Evolutionary conservation across 2,797 vertebrate genomes (phyloP).

Genomic region (Sebastes steindachneri): DNA sequence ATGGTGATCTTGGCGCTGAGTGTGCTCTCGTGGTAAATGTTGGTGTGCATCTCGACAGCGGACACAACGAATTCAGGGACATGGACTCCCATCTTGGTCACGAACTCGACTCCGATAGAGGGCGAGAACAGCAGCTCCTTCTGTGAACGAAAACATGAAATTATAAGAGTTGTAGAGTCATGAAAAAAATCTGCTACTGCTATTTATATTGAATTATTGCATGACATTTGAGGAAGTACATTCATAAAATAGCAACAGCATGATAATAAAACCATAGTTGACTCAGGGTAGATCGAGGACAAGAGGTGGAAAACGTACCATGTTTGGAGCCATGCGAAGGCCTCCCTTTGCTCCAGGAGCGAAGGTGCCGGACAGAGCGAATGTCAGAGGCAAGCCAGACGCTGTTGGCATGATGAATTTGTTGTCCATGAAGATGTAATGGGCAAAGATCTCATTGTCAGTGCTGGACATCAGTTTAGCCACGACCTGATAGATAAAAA

Average conservation of each 20-base stretch:
- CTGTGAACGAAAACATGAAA: conserved; percentile 52
- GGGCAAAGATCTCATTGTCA: conserved; percentile 87
- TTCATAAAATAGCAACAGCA: background rate
- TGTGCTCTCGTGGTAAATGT: conserved; percentile 90
- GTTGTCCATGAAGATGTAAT: conserved; percentile 98
- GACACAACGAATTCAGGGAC: conserved; percentile 88
- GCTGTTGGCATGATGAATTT: conserved; percentile 90
- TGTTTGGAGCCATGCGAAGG: conserved; percentile 69
- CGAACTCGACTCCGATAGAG: conserved; percentile 88
- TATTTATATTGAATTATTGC: background rate
- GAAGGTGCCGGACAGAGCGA: conserved; percentile 88
- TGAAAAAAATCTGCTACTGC: background rate
- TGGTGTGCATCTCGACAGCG: conserved; percentile 88
- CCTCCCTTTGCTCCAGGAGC: conserved; percentile 88
- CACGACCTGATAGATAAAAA: conserved; percentile 75
- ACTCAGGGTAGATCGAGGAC: background rate
- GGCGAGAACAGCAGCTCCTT: conserved; percentile 84
- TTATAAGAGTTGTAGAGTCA: background rate
- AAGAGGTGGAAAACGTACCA: conserved; percentile 62
- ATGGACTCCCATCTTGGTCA: conserved; percentile 88
- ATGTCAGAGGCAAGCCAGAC: conserved; percentile 89
- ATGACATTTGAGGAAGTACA: background rate
- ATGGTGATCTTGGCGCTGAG: conserved; percentile 85
- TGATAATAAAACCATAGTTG: background rate
- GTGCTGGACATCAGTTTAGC: conserved; percentile 79